A percentile compares a stretch with the other conserved stretches of the same genome.
Evolutionary conservation across 2,113 vertebrate species (phyloP).

Genomic region (Ophiodon elongatus): DNA sequence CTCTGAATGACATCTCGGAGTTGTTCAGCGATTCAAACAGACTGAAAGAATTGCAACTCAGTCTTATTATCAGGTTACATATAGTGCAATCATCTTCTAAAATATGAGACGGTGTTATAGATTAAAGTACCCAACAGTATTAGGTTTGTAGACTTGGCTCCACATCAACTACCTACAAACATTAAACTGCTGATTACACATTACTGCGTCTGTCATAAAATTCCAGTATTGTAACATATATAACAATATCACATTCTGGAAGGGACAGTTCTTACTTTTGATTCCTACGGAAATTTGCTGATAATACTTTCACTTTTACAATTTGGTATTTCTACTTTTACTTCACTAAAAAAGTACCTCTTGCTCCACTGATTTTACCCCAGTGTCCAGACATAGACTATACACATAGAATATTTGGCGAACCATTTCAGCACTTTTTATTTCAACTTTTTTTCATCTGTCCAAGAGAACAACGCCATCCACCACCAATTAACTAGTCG

Average conservation of each 20-base stretch:
- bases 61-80: background rate
- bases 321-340: background rate
- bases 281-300: background rate
- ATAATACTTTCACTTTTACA: background rate
- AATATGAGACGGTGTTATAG: background rate
- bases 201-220: background rate
- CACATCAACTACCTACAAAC: background rate
- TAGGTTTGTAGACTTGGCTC: background rate
- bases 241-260: background rate
- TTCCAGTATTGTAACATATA: background rate
- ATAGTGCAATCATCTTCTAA: background rate
- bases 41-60: background rate
- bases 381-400: background rate
- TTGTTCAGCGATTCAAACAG: background rate
- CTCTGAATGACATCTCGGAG: background rate
- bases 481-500: background rate
- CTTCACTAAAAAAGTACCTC: background rate
- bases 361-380: background rate
- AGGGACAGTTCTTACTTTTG: background rate
- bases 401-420: background rate
- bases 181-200: background rate
- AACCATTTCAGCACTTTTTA: background rate
- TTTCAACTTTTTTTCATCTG: background rate
- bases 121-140: background rate
- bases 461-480: background rate